phyloP scores from a whole-genome alignment of 2,888 invertebrate species.

The Apamea monoglypha region DNA sequence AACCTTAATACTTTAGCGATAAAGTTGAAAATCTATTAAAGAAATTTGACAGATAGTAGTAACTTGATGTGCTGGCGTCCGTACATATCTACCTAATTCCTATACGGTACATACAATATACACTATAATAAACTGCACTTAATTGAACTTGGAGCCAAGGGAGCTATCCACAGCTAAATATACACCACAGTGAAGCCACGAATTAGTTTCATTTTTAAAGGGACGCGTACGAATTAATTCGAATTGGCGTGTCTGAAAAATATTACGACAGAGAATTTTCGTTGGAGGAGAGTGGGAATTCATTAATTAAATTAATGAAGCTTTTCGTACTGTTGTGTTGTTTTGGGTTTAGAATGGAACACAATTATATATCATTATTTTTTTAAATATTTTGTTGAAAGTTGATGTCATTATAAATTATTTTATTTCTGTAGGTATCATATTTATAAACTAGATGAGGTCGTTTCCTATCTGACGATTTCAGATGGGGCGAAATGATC shows the following conservation, averaged over 20 bases:
- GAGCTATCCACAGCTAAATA: constrained; percentile 41
- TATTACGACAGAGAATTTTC: constrained; percentile 18
- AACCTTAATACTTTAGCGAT: too few relatives aligned
- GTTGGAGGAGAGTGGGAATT: constrained; percentile 17
- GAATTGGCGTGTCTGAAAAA: constrained; percentile 41
- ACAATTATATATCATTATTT: neutral
- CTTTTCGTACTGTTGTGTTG: neutral
- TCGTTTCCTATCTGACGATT: too few relatives aligned
- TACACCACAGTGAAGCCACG: neutral
- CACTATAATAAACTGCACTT: constrained; percentile 1
- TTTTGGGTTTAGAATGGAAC: constrained; percentile 8
- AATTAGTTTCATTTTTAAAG: constrained; percentile 47
- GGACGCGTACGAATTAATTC: constrained; percentile 22
- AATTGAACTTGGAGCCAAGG: constrained; percentile 21
- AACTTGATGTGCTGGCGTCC: too few relatives aligned
- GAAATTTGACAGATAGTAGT: too few relatives aligned
- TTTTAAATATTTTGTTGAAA: neutral
- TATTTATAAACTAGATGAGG: too few relatives aligned
- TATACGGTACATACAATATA: neutral
- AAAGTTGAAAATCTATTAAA: too few relatives aligned
- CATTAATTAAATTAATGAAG: constrained; percentile 40
- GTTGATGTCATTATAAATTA: neutral
- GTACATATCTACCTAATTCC: neutral
- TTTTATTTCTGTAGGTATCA: neutral
- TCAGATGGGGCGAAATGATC: neutral